Evolutionary conservation across 2,797 vertebrate species (phyloP), one percentile per base, ranked within the genome.

Genomic region (Adelosebastes latens): DNA sequence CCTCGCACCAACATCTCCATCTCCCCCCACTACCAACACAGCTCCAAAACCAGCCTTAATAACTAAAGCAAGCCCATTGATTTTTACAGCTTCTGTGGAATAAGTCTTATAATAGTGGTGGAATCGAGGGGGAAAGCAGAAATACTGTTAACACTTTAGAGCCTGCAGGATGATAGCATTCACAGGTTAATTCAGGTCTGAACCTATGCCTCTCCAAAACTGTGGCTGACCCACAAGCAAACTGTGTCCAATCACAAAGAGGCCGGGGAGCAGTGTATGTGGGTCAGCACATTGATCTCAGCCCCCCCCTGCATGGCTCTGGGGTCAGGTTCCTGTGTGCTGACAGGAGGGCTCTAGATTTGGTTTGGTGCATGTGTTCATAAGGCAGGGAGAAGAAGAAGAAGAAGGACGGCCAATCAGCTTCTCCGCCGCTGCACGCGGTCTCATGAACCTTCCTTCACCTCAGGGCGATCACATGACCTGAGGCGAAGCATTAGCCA

Each of bases 281-380:
- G 90, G 93, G 94, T 94, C 87, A 82, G 66, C 66, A 31, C 87
- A 95, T 94, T 90, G 90, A 95, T 94, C 91, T 69, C 77, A 70
- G 75, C 73, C 73, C 75, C 77, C 36, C 52, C 27, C 74, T 42
- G 72, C 82, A 36, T 65, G 52, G 88, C 89, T 93, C 78, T 72
- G 86, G 88, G 92, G 87, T 93, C 92, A 87, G 79, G 75, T 65
- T 84, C 81, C 80, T 76, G 74, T 82, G 77, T 67, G 20, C 36
- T 69, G 83, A 86, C 69, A 49, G 56, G 49, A 81, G 75, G 80
- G 53, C 58, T 63, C 64, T 34, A 69, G 70, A 70, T 84, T 85
- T 80, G 75, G 55, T 46, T 73, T 64, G 68, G 75, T 63, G 59
- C 34, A 18, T 3, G 31, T 67, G 49, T 49, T 49, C 3, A 18